Conservation (phyloP, 1,140 invertebrate species). For the Formica selysi region DNA sequence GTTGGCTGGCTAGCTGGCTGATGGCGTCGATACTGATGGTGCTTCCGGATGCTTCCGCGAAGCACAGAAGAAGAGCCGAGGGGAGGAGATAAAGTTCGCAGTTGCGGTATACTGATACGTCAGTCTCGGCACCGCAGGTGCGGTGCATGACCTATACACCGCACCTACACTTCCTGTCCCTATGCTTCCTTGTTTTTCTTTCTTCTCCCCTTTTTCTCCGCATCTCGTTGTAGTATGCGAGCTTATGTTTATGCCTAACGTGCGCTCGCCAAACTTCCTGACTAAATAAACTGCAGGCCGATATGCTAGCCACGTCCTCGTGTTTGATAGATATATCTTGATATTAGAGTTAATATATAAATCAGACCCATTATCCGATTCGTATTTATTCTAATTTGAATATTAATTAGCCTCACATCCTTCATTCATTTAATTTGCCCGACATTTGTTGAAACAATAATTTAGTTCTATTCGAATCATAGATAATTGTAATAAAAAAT, state of each 20-base stretch:
- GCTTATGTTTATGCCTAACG: conserved; percentile 53
- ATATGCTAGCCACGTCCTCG: conserved; percentile 67
- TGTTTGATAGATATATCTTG: conserved; percentile 68
- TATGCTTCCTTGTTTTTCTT: neutral
- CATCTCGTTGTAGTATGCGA: conserved; percentile 39
- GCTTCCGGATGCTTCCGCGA: neutral
- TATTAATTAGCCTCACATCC: too few relatives aligned
- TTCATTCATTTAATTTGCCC: too few relatives aligned
- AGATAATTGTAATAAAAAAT: too few relatives aligned
- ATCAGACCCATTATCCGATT: too few relatives aligned
- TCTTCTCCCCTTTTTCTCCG: neutral
- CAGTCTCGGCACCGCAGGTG: conserved; percentile 76
- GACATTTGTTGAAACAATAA: too few relatives aligned
- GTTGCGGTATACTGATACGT: conserved; percentile 76
- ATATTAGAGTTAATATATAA: too few relatives aligned
- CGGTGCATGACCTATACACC: conserved; percentile 54
- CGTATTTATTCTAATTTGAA: too few relatives aligned
- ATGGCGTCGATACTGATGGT: conserved; percentile 50
- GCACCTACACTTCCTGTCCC: conserved; percentile 22
- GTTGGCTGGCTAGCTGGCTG: conserved; percentile 30
- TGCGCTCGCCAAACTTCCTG: conserved; percentile 73
- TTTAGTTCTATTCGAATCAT: too few relatives aligned
- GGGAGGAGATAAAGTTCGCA: conserved; percentile 75
- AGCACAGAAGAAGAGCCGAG: neutral
- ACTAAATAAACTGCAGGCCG: conserved; percentile 81